Evolutionary conservation across 2,888 invertebrate species (phyloP).

Genomic region (Cantharis rufa): DNA sequence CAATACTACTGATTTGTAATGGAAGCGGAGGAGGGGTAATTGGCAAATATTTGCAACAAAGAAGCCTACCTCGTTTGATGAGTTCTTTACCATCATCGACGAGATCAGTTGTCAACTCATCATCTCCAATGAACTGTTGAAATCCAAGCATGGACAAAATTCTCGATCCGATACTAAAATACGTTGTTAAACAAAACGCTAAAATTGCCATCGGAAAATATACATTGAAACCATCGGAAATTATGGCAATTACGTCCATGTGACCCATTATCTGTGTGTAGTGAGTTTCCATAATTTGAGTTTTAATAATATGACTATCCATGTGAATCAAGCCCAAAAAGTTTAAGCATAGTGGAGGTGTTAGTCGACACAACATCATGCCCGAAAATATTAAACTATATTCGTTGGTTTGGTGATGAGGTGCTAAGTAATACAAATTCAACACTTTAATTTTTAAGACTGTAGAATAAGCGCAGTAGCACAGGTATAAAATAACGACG

Average conservation of each 20-base stretch:
- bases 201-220: conserved; percentile 98
- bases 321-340: conserved; percentile 97
- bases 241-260: conserved; percentile 96
- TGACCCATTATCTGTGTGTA: conserved; percentile 99
- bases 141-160: conserved; percentile 89
- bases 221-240: conserved; percentile 97
- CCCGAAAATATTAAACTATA: conserved; percentile 98
- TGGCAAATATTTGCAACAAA: too few relatives aligned
- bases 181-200: conserved; percentile 89
- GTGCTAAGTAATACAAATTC: conserved; percentile 95
- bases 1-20: too few relatives aligned
- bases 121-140: conserved; percentile 96
- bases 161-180: conserved; percentile 90
- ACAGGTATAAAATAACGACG: conserved; percentile 89
- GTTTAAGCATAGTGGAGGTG: conserved; percentile 98
- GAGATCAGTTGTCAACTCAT: conserved; percentile 89
- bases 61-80: conserved; percentile 75
- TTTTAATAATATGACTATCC: conserved; percentile 91
- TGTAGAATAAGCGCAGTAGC: conserved; percentile 97
- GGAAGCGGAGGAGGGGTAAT: too few relatives aligned
- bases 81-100: conserved; percentile 93
- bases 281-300: conserved; percentile 82
- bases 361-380: conserved; percentile 95
- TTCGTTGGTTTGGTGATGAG: conserved; percentile 97
- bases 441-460: conserved; percentile 94